These are phyloP conservation scores for Arctia plantaginis DNA, from an alignment of 2,888 invertebrate species.

Conservation along the genomic window DNA sequence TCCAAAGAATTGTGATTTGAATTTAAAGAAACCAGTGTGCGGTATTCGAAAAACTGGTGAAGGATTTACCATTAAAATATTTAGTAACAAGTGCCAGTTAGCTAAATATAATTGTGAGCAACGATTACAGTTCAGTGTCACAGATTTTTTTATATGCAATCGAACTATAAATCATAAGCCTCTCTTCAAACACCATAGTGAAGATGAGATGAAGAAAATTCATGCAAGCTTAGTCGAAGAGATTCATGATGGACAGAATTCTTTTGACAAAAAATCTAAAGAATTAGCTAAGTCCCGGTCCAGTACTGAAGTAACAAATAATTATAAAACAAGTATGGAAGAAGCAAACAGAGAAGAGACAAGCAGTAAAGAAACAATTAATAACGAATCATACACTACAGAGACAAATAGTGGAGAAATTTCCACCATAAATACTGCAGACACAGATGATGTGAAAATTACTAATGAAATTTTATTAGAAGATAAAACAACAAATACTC, in stretches of 20 bases:
- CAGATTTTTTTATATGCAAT: slow-evolving; percentile 65
- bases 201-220: slow-evolving; percentile 1
- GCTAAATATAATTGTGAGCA: slow-evolving; percentile 65
- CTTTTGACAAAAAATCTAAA: background rate
- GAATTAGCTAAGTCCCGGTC: background rate
- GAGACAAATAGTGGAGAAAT: background rate
- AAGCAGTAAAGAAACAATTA: background rate
- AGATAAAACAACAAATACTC: background rate
- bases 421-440: background rate
- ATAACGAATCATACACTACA: background rate
- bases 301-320: background rate
- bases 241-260: background rate
- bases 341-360: background rate
- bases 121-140: slow-evolving; percentile 55
- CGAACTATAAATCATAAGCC: background rate
- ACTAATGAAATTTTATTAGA: background rate
- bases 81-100: slow-evolving; percentile 66
- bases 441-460: background rate
- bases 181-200: slow-evolving; percentile 20
- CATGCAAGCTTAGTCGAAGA: slow-evolving; percentile 8
- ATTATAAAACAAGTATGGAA: background rate
- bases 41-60: slow-evolving; percentile 63
- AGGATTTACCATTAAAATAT: slow-evolving; percentile 68
- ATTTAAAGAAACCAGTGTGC: slow-evolving; percentile 55
- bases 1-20: slow-evolving; percentile 27